Evolutionary conservation across 1,140 invertebrate species (phyloP), one percentile per base, ranked within the genome.

Genomic region (Helicoverpa zea): DNA sequence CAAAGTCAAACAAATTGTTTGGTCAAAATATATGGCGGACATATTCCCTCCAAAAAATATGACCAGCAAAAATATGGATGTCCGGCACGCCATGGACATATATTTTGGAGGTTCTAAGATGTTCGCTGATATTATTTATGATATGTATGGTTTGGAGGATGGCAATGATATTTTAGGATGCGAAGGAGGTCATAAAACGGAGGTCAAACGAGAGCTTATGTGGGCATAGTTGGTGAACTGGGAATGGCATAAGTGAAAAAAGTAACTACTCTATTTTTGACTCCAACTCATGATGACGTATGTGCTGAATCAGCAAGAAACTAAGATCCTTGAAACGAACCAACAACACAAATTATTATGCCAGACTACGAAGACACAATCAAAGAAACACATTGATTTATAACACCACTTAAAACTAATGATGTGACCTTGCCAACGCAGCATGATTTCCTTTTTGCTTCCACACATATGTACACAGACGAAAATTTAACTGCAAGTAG

Each of bases 21-120:
- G 66, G 30, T 73, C 78, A 72, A 80, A 80, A 80, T 80, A 80
- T 74, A 80, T 64, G 47, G 59, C 29, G 47, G 68, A 51, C 43
- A 72, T 73, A 52, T 64, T 73, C 29, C 49, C 49, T 49, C 35
- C 16, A 29, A 73, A 23, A 80, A 73, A 80, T 74, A 73, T 70
- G 47, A 54, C 29, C 58, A 63, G 35, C 58, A 59, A 74, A 73
- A 52, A 73, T 73, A 58, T 58, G 70, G 30, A 7, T 3, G 30
- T 70, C 49, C 66, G 43, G 66, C 66, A 54, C 49, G 66, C 66
- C 3, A 70, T 30, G 66, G 12, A 51, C 66, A 70, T 70, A 52
- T 54, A 29, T 23, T 70, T 52, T 70, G 66, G 47, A 16, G 49
- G 16, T 52, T 70, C 66, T 70, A 70, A 70, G 66, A 70, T 23